Percentiles rank a stretch among this genome's conserved stretches.
phyloP scores from a whole-genome alignment of 2,113 vertebrate genomes.

The Phycodurus eques region DNA sequence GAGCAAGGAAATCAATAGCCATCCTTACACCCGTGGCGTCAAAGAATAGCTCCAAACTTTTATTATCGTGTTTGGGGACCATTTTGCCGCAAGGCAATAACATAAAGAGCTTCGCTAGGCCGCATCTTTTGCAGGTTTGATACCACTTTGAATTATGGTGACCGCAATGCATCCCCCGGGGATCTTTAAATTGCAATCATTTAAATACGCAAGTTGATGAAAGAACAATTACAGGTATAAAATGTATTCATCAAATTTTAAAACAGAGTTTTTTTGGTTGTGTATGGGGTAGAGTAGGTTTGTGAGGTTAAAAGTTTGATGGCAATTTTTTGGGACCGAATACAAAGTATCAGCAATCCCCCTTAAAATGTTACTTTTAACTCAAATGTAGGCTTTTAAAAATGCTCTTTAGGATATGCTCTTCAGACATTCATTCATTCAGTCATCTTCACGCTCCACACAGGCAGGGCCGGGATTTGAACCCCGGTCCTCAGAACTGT shows the following conservation, averaged over 20 bases:
- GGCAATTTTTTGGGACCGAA: too few relatives aligned
- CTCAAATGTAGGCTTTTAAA: too few relatives aligned
- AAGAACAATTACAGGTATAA: background rate
- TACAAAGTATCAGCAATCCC: too few relatives aligned
- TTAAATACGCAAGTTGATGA: background rate
- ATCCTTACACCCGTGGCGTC: conserved; percentile 31
- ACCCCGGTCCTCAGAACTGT: too few relatives aligned
- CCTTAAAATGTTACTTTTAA: too few relatives aligned
- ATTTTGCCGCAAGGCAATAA: conserved; percentile 9
- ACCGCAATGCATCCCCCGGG: background rate
- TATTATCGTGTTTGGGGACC: conserved; percentile 9
- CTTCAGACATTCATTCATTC: too few relatives aligned
- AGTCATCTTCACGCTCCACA: too few relatives aligned
- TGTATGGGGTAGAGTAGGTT: background rate
- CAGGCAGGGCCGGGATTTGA: too few relatives aligned
- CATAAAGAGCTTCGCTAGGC: conserved; percentile 8
- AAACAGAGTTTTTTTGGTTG: too few relatives aligned
- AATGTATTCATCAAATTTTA: background rate
- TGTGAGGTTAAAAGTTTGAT: too few relatives aligned
- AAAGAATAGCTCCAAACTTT: conserved; percentile 6
- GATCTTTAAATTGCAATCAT: background rate
- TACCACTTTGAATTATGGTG: background rate
- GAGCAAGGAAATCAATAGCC: conserved; percentile 43
- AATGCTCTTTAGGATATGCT: too few relatives aligned
- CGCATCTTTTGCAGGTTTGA: background rate